Evolutionary conservation across 2,888 invertebrate genomes (phyloP).

Genomic region (Fabriciana adippe): DNA sequence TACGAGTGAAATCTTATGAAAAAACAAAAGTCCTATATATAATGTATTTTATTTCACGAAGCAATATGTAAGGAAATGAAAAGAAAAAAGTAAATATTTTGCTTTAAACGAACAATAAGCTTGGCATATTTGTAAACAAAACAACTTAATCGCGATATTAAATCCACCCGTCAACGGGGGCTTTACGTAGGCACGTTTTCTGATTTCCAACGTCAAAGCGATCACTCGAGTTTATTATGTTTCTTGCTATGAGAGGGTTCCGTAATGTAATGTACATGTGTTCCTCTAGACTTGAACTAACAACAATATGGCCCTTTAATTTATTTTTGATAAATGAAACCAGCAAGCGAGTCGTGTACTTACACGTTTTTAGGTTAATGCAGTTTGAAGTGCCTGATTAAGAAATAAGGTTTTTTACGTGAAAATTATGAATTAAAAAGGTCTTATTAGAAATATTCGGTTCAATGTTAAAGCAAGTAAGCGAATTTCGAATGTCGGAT

Average conservation of each 20-base stretch:
- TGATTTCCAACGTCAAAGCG: slow-evolving; percentile 42
- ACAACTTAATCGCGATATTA: slow-evolving; percentile 28
- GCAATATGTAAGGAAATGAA: background rate
- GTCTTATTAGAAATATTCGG: background rate
- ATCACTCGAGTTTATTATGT: slow-evolving; percentile 42
- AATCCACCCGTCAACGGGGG: slow-evolving; percentile 25
- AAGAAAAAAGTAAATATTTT: background rate
- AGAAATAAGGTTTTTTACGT: background rate
- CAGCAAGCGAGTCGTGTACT: slow-evolving; percentile 12
- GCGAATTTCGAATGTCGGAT: too few species aligned
- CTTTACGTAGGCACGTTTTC: slow-evolving; percentile 19
- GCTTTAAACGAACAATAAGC: background rate
- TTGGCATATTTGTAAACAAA: slow-evolving; percentile 28
- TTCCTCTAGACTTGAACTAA: slow-evolving; percentile 23
- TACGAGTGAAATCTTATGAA: too few species aligned
- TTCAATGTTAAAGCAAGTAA: too few species aligned
- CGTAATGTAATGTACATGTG: slow-evolving; percentile 13
- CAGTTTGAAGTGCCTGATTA: slow-evolving; percentile 1
- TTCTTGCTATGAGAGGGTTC: slow-evolving; percentile 33
- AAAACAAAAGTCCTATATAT: too few species aligned
- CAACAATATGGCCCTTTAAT: slow-evolving; percentile 29
- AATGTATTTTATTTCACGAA: too few species aligned
- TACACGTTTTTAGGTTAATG: background rate
- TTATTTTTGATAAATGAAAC: slow-evolving; percentile 22
- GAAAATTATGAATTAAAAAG: background rate